These are phyloP conservation scores for Troglohyphantes excavatus DNA, from an alignment of 2,888 invertebrate genomes.

Conservation along the genomic window DNA sequence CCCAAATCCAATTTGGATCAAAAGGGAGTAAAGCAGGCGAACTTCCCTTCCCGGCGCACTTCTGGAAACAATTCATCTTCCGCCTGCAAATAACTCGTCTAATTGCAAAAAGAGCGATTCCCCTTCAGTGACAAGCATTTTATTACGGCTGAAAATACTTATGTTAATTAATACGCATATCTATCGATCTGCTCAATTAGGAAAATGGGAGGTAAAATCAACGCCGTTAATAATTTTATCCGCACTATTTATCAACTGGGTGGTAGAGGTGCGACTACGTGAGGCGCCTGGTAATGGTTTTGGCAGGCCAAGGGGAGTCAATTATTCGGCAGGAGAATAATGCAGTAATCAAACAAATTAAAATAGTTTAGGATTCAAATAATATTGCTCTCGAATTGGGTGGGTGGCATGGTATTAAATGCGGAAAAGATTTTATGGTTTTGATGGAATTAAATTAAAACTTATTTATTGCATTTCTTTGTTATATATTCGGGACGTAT, in stretches of 20 bases:
- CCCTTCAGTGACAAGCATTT: constrained; percentile 74
- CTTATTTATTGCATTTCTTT: too few species aligned
- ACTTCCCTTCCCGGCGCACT: neutral
- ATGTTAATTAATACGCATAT: constrained; percentile 78
- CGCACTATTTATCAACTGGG: constrained; percentile 59
- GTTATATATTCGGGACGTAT: too few species aligned
- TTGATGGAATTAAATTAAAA: too few species aligned
- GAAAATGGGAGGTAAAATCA: constrained; percentile 77
- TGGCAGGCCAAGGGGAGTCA: constrained; percentile 4
- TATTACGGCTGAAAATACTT: constrained; percentile 76
- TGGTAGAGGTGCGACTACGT: constrained; percentile 52
- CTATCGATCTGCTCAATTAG: constrained; percentile 77
- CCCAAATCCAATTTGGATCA: too few species aligned
- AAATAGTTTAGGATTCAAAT: constrained; percentile 19
- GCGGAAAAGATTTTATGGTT: neutral
- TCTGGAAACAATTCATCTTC: constrained; percentile 32
- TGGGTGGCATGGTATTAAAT: constrained; percentile 8
- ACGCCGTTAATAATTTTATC: constrained; percentile 73
- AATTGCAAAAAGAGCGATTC: constrained; percentile 65
- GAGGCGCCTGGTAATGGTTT: constrained; percentile 35
- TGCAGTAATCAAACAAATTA: constrained; percentile 24
- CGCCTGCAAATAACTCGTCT: constrained; percentile 40
- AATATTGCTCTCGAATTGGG: neutral
- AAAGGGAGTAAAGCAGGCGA: too few species aligned
- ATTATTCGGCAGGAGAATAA: constrained; percentile 13